Evolutionary conservation across 30 jellyfish, hydroid and myxozoan genomes (phyloP).

Genomic region (Cassiopea andromeda): DNA sequence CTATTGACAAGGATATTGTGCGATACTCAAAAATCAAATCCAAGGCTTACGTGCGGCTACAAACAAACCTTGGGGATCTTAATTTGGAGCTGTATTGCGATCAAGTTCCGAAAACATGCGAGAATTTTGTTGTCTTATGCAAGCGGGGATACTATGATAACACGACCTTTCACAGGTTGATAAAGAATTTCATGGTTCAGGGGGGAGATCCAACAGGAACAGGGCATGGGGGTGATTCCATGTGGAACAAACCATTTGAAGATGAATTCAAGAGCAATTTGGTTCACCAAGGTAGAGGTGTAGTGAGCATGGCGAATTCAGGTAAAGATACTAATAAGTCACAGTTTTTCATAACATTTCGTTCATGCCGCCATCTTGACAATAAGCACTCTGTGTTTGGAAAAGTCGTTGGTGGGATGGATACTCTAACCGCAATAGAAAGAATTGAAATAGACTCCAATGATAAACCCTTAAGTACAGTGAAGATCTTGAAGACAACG

Average conservation of each 20-base stretch:
- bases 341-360: slow-evolving; percentile 93
- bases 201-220: slow-evolving; percentile 99
- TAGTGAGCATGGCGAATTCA: slow-evolving; percentile 97
- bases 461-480: slow-evolving; percentile 80
- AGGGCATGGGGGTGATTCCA: slow-evolving; percentile 96
- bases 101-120: slow-evolving; percentile 94
- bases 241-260: slow-evolving; percentile 90
- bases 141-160: slow-evolving; percentile 82
- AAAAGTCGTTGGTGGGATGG: slow-evolving; percentile 97
- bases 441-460: slow-evolving; percentile 63
- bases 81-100: slow-evolving; percentile 93
- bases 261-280: slow-evolving; percentile 91
- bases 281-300: slow-evolving; percentile 96
- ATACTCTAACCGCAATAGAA: slow-evolving; percentile 77
- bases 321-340: slow-evolving; percentile 95
- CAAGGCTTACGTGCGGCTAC: slow-evolving; percentile 88
- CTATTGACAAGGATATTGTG: slow-evolving; percentile 70
- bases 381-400: slow-evolving; percentile 95
- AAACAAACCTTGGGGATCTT: slow-evolving; percentile 84
- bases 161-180: slow-evolving; percentile 89
- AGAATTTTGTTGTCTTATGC: slow-evolving; percentile 83
- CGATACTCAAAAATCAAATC: slow-evolving; percentile 66
- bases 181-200: slow-evolving; percentile 94
- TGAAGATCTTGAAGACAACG: slow-evolving; percentile 51
- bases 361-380: slow-evolving; percentile 94